phyloP scores from a whole-genome alignment of 2,113 vertebrate genomes.

The Cettia cetti region DNA sequence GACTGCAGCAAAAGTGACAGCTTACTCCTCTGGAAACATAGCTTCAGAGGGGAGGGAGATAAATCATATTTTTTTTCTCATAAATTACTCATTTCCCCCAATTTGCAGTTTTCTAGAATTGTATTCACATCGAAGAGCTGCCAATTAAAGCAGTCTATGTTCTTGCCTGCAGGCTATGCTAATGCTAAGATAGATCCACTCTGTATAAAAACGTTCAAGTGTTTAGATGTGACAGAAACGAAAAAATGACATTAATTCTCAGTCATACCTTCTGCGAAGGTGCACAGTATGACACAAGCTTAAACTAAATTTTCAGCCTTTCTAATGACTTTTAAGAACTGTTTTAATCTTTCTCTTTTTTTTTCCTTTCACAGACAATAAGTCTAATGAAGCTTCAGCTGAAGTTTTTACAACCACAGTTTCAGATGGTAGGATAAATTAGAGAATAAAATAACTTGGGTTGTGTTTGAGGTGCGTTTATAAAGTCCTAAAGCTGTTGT shows the following conservation, averaged over 20 bases:
- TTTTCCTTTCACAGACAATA: neutral
- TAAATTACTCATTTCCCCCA: neutral
- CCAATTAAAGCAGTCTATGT: neutral
- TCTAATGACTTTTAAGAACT: neutral
- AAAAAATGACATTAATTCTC: neutral
- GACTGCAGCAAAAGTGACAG: neutral
- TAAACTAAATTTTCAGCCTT: neutral
- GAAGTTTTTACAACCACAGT: neutral
- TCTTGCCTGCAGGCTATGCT: neutral
- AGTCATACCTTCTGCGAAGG: neutral
- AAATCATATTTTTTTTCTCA: neutral
- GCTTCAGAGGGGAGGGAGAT: neutral
- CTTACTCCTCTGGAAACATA: neutral
- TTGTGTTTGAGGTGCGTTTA: neutral
- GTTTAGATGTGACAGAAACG: neutral
- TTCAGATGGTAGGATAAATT: constrained; percentile 21
- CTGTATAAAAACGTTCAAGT: neutral
- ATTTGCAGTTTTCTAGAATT: neutral
- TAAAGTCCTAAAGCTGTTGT: neutral
- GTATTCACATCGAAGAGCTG: neutral
- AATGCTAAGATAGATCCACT: neutral
- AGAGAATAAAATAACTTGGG: neutral
- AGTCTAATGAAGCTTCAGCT: neutral
- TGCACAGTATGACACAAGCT: neutral
- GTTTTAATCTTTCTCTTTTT: neutral